These are phyloP conservation scores for Drosophila parabipectinata DNA, from an alignment of 1,140 invertebrate genomes.

Conservation along the genomic window DNA sequence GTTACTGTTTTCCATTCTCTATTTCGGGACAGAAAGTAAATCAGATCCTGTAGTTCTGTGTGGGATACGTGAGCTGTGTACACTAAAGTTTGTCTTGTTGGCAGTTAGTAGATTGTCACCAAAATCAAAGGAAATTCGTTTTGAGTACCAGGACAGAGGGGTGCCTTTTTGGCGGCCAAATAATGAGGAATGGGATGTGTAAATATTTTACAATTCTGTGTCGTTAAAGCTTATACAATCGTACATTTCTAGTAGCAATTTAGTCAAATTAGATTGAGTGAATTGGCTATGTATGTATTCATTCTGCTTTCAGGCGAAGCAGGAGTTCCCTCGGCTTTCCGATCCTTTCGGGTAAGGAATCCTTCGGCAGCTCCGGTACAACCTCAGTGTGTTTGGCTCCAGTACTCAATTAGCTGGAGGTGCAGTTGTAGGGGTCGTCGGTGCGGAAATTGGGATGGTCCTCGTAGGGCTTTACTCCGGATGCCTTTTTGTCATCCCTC, in stretches of 20 bases:
- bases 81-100: conserved; percentile 23
- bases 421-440: conserved; percentile 83
- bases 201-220: conserved; percentile 29
- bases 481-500: conserved; percentile 74
- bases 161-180: conserved; percentile 22
- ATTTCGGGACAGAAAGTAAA: conserved; percentile 9
- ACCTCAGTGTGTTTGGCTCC: conserved; percentile 51
- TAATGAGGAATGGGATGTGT: conserved; percentile 8
- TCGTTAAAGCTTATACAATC: conserved; percentile 70
- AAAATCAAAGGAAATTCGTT: conserved; percentile 64
- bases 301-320: conserved; percentile 25
- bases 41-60: not conserved
- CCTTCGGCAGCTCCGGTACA: conserved; percentile 46
- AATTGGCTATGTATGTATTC: conserved; percentile 22
- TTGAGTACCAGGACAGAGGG: conserved; percentile 16
- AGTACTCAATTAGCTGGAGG: conserved; percentile 78
- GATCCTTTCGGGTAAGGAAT: not conserved
- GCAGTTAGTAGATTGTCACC: conserved; percentile 79
- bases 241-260: conserved; percentile 41
- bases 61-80: conserved; percentile 34
- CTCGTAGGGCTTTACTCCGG: conserved; percentile 76
- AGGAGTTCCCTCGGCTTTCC: conserved; percentile 33
- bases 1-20: not conserved
- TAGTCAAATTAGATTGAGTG: conserved; percentile 22
- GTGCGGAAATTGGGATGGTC: conserved; percentile 83